Conservation (phyloP, 2,113 vertebrate genomes). For the Hippocampus abdominalis region DNA sequence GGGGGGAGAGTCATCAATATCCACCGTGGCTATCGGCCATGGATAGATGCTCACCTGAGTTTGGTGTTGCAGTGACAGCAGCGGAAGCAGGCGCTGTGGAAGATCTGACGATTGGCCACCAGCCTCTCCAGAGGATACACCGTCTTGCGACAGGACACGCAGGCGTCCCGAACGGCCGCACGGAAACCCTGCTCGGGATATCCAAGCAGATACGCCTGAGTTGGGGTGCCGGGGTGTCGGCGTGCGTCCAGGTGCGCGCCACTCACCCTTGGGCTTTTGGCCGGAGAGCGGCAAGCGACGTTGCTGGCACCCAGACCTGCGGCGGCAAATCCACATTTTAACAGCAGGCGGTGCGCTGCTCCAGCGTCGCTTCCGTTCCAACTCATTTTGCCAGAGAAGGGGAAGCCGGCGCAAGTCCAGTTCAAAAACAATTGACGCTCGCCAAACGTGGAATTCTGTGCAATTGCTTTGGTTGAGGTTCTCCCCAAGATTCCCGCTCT, state of each 20-base stretch:
- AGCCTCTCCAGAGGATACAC: conserved; percentile 96
- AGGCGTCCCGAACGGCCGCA: conserved; percentile 79
- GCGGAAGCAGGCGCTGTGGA: conserved; percentile 92
- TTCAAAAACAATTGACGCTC: no score
- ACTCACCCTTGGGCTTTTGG: conserved; percentile 61
- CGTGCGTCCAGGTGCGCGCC: neutral
- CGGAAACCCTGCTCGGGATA: conserved; percentile 79
- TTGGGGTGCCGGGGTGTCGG: neutral
- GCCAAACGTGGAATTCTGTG: no score
- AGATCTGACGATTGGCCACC: conserved; percentile 91
- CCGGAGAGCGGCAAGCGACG: conserved; percentile 47
- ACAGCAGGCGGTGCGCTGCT: conserved; percentile 43
- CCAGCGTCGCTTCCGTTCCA: neutral
- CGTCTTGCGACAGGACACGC: conserved; percentile 88
- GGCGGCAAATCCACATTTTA: conserved; percentile 4
- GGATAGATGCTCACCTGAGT: conserved; percentile 78
- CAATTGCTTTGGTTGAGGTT: no score
- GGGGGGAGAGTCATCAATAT: no score
- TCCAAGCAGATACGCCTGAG: neutral
- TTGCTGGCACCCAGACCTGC: conserved; percentile 36
- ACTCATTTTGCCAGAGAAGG: no score
- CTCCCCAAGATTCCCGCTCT: no score
- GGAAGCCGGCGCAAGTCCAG: no score
- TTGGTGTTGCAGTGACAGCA: conserved; percentile 94
- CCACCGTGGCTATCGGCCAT: no score